Percentiles rank a stretch among this genome's conserved stretches.
Evolutionary conservation across 2,113 vertebrate genomes (phyloP).

Genomic region (Syrmaticus mikado): DNA sequence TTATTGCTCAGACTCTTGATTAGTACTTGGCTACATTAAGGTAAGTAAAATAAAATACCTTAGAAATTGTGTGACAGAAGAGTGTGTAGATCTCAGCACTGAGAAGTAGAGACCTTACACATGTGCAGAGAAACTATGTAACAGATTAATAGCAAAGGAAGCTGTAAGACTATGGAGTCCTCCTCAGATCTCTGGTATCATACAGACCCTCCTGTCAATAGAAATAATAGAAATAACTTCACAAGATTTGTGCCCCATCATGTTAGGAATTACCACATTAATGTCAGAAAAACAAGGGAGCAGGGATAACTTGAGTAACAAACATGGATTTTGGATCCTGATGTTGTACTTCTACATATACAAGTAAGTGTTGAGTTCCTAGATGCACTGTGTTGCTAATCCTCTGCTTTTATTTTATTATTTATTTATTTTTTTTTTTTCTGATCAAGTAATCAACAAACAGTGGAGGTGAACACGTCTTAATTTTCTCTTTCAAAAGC

Average conservation of each 20-base stretch:
- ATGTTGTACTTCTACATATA: background rate
- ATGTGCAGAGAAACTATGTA: background rate
- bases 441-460: background rate
- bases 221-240: background rate
- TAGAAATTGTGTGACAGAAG: background rate
- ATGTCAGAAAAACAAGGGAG: background rate
- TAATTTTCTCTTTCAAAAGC: background rate
- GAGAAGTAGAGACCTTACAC: background rate
- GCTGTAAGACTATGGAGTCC: background rate
- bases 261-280: background rate
- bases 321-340: background rate
- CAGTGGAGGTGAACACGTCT: rapidly evolving
- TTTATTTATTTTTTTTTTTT: background rate
- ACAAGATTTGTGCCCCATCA: background rate
- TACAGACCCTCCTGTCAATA: background rate
- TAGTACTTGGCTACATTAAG: background rate
- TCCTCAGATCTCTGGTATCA: background rate
- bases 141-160: background rate
- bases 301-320: background rate
- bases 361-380: background rate
- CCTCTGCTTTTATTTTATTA: background rate
- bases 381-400: background rate
- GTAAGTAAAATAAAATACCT: background rate
- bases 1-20: background rate
- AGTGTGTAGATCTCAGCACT: background rate